Base-by-base conservation (phyloP, 2,888 invertebrate species). In the Phaedon cochleariae region DNA sequence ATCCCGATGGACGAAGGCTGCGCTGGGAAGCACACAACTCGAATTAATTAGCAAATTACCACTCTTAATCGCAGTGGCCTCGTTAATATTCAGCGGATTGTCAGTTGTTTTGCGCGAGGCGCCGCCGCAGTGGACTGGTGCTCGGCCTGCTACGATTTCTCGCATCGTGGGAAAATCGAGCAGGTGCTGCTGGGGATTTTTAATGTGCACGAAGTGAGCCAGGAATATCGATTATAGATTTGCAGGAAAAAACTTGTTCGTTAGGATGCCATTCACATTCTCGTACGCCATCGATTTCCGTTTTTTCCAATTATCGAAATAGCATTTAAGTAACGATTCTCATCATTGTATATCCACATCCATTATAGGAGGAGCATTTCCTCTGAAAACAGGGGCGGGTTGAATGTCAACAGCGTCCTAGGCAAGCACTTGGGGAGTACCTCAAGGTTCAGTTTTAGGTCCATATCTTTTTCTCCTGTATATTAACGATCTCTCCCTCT, bases 151-250 rank as follows among this genome's bases (percentile, higher is more conserved):
- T 52, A 37, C 51, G 60, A 60, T 53, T 45, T 60, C 60, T 60
- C 67, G 41, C 64, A 65, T 69, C 82, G 80, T 81, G 81, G 81
- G 82, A 81, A 82, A 79, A 79, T 78, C 76, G 72, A 73, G 81
- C 82, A 81, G 82, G 82, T 82, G 82, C 78, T 59, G 55, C 53
- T 61, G 22, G 22, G 45, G 45, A 57, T 15, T 41, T 12, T 7
- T 49, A 49, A 41, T 15, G 41, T 41, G 41, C 15, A 15, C 6
- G 6, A 41, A 41, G 41, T 41, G 15, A 41, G 49, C 49, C 49
- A 49, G 12, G 15, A 49, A 20, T 18, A 49, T 41, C 12, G 15
- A 41, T 41, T 41, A 41, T 41, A 15, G 41, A 41, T 41, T 41
- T 41, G 41, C 41, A 41, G 15, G 41, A 41, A 15, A 41, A n/a